These are phyloP conservation scores for Scytalopus superciliaris DNA, from an alignment of 2,113 vertebrate genomes.

Conservation along the genomic window DNA sequence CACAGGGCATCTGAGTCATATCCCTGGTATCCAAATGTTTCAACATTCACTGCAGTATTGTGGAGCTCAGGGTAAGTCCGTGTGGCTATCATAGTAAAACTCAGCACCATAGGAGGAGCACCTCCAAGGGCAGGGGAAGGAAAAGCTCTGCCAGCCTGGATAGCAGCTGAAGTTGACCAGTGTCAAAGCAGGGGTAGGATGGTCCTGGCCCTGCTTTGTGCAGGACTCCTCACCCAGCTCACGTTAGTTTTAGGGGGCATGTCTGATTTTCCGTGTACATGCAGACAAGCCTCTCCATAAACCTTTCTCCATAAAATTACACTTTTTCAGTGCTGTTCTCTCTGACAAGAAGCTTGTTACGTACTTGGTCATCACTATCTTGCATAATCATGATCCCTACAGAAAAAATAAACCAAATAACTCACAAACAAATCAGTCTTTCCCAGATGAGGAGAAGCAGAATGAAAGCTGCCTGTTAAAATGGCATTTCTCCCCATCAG, in stretches of 20 bases:
- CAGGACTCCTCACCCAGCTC: background rate
- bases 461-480: background rate
- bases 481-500: background rate
- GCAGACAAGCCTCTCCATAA: background rate
- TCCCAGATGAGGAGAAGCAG: background rate
- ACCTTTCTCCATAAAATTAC: background rate
- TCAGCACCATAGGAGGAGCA: background rate
- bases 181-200: background rate
- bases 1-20: background rate
- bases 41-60: background rate
- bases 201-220: background rate
- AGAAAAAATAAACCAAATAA: background rate
- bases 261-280: background rate
- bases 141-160: rapidly evolving
- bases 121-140: rapidly evolving
- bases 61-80: background rate
- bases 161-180: background rate
- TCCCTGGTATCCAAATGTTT: background rate
- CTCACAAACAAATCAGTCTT: background rate
- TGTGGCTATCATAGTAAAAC: background rate
- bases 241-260: background rate
- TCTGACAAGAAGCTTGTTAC: background rate
- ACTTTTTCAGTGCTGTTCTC: background rate
- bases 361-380: background rate
- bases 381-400: background rate